Base-by-base conservation (phyloP, 2,797 vertebrate species). In the Myripristis jacobus region DNA sequence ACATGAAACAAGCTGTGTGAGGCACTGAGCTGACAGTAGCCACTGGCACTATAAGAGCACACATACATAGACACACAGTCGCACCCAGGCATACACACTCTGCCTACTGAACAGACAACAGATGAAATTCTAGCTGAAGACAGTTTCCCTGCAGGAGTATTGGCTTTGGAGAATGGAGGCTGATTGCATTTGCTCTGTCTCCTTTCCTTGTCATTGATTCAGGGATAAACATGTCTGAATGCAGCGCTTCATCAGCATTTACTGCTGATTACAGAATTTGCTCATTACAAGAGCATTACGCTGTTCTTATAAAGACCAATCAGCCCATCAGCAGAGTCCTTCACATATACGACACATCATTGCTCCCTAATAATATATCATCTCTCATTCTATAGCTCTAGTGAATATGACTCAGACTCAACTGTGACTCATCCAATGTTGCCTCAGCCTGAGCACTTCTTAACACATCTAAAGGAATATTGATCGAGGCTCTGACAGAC, bases 1-100 rank as follows among this genome's bases (percentile, higher is more conserved):
- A 84, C 88, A 91, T 91, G 82, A 92, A 93, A 91, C 79, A 77
- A 90, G 86, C 82, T 88, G 90, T 81, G 86, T 75, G 85, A 87
- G 82, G 88, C 82, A 77, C 78, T 85, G 89, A 90, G 89, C 89
- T 91, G 90, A 92, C 90, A 90, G 88, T 83, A 87, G 91, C 92
- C 89, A 91, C 68, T 88, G 89, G 91, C 90, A 59, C 70, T 66
- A 67, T 55, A 73, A 64, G 67, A 85, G 88, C 84, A 86, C 80
- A 85, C 78, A 89, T 81, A 83, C 70, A 51, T 53, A 51, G 16
- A n/a, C 38, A 70, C 46, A 75, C 58, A 66, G 57, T 75, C 41
- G 77, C 51, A 60, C 58, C 27, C 74, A 76, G 68, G 57, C 70
- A 62, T 74, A 77, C 74, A 81, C 75, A 70, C 67, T 50, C 65